These are phyloP conservation scores for Tanypteryx hageni DNA, from an alignment of 2,888 invertebrate genomes.

Conservation along the genomic window DNA sequence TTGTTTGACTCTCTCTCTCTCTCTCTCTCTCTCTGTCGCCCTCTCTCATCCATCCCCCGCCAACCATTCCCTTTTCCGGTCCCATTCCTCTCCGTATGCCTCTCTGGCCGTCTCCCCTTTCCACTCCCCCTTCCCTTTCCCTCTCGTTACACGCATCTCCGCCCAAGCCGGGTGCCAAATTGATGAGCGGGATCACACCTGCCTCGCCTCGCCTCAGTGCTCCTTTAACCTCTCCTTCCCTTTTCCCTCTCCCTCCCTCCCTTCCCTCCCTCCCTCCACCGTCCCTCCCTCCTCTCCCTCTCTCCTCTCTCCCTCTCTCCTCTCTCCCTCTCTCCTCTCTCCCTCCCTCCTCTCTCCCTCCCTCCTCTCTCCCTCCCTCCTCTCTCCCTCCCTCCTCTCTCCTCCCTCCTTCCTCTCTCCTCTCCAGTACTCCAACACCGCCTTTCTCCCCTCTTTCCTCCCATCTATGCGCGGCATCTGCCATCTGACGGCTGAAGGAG, in stretches of 20 bases:
- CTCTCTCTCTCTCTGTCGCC: background rate
- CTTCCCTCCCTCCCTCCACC: background rate
- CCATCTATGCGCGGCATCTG: slow-evolving; percentile 8
- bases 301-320: background rate
- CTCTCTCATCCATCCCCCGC: background rate
- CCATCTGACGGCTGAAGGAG: background rate
- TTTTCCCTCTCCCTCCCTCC: background rate
- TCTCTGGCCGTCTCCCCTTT: background rate
- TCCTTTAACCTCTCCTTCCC: background rate
- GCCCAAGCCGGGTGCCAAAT: slow-evolving; percentile 50
- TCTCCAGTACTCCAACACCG: too few relatives aligned
- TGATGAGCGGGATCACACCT: slow-evolving; percentile 56
- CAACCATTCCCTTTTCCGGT: background rate
- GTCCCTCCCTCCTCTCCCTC: background rate
- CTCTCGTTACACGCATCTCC: slow-evolving; percentile 31
- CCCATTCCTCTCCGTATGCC: background rate
- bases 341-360: background rate
- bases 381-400: background rate
- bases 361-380: background rate
- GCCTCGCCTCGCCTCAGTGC: slow-evolving; percentile 8
- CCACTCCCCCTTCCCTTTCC: background rate
- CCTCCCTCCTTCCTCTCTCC: background rate
- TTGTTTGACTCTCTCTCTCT: background rate
- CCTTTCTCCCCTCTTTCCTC: background rate
- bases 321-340: background rate